Conservation (phyloP, 1,140 invertebrate species). For the Nebria ingens region DNA sequence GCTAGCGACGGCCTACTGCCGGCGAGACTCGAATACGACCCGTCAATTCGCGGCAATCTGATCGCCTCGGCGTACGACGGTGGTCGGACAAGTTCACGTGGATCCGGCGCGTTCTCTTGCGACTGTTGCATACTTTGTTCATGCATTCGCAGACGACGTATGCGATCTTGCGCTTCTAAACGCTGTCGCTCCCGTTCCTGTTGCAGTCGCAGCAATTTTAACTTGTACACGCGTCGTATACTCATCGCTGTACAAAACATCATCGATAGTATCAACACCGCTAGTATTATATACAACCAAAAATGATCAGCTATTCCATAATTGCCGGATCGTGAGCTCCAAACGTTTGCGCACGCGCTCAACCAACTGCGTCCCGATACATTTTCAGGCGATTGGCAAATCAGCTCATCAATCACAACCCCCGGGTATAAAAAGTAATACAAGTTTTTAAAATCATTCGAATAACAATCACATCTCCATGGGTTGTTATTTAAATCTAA, state of each 20-base stretch:
- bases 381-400: constrained; percentile 49
- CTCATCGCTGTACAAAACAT: constrained; percentile 38
- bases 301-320: constrained; percentile 36
- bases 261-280: constrained; percentile 39
- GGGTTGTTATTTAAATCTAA: constrained; percentile 53
- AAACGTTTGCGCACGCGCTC: constrained; percentile 47
- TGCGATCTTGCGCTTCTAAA: constrained; percentile 45
- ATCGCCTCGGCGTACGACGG: constrained; percentile 65
- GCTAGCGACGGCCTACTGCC: constrained; percentile 37
- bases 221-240: constrained; percentile 42
- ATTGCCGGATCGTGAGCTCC: constrained; percentile 36
- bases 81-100: constrained; percentile 50
- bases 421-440: constrained; percentile 46
- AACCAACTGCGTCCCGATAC: constrained; percentile 53
- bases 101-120: constrained; percentile 45
- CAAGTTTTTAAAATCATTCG: constrained; percentile 43
- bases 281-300: constrained; percentile 48
- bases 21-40: constrained; percentile 45
- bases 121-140: constrained; percentile 37
- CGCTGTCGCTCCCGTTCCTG: constrained; percentile 40
- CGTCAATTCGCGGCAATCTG: constrained; percentile 50
- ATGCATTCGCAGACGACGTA: constrained; percentile 45
- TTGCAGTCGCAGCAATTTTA: constrained; percentile 30
- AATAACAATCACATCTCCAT: constrained; percentile 56
- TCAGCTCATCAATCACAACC: constrained; percentile 37